Conservation (phyloP, 1,140 invertebrate genomes). For the Euwallacea fornicatus region DNA sequence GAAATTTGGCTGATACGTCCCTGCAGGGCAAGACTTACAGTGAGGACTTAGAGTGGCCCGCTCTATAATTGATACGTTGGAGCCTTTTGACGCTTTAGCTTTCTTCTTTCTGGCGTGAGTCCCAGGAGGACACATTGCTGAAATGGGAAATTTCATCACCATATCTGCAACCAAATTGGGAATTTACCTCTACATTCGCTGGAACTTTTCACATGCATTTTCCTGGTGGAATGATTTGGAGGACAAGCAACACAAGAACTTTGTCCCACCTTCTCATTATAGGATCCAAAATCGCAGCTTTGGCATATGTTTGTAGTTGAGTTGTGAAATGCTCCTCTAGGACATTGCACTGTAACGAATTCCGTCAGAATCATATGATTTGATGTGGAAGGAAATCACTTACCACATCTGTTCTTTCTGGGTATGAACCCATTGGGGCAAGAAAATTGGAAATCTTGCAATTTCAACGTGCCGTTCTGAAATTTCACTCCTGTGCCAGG, state of each 20-base stretch:
- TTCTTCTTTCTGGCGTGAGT: slow-evolving; percentile 48
- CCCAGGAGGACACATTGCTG: slow-evolving; percentile 53
- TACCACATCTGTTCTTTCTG: slow-evolving; percentile 50
- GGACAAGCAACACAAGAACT: slow-evolving; percentile 63
- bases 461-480: too few species aligned
- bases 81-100: slow-evolving; percentile 40
- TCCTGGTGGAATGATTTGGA: slow-evolving; percentile 61
- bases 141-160: slow-evolving; percentile 24
- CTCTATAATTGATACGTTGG: slow-evolving; percentile 38
- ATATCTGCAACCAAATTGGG: not conserved
- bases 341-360: slow-evolving; percentile 61
- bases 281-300: slow-evolving; percentile 63
- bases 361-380: not conserved
- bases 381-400: slow-evolving; percentile 21
- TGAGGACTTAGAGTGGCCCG: slow-evolving; percentile 50
- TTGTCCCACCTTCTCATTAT: slow-evolving; percentile 61
- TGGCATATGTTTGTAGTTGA: slow-evolving; percentile 58
- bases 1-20: slow-evolving; percentile 63
- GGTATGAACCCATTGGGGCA: slow-evolving; percentile 47
- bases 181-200: slow-evolving; percentile 63
- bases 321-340: slow-evolving; percentile 68
- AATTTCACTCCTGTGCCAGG: too few species aligned
- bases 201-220: slow-evolving; percentile 58
- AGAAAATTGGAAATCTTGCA: slow-evolving; percentile 32
- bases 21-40: slow-evolving; percentile 64